Base-by-base conservation (phyloP, 2,888 invertebrate species). In the Ischnus inquisitorius region DNA sequence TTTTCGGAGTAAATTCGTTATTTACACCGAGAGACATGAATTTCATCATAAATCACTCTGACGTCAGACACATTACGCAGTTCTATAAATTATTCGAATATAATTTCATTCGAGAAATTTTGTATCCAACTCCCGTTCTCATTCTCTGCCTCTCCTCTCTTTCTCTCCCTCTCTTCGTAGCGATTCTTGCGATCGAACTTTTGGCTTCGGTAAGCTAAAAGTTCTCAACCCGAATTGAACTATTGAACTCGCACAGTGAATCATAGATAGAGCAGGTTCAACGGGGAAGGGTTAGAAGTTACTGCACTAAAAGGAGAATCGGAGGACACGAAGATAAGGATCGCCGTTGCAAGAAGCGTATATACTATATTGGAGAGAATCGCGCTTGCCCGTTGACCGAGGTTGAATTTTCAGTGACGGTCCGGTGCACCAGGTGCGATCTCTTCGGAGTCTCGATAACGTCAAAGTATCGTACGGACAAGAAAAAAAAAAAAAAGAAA, bases 401-500 rank as follows among this genome's bases (percentile, higher is more conserved):
- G 46, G 46, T 43, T 65, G 83, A 87, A 88, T 88, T 90, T 89
- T 86, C 89, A 87, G 57, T 48, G 14, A 34, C 54, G 57, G 51
- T 65, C 57, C 60, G 39, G 28, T 65, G 85, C 80, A 86, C 77
- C 85, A 88, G 90, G 87, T 89, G 88, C 86, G 80, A 82, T 83
- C 77, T 22, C 54, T 19, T 22, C 19, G 82, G 86, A 87, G 89
- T 90, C 87, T 87, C 88, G 90, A 90, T 89, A 90, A 88, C 88
- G 89, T 88, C 88, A 85, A 87, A 88, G 85, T 83, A 57, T 85
- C 82, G 80, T 80, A 81, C 48, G 72, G 80, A 28, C 3, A 12
- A 6, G n/a, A 16, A 22, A 22, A 22, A 12, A 22, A 12, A 5
- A 46, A 14, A 46, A n/a, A 14, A 14, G 12, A 46, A 14, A 46